Conservation (phyloP, 1,140 invertebrate species). For the Papilio polytes region DNA sequence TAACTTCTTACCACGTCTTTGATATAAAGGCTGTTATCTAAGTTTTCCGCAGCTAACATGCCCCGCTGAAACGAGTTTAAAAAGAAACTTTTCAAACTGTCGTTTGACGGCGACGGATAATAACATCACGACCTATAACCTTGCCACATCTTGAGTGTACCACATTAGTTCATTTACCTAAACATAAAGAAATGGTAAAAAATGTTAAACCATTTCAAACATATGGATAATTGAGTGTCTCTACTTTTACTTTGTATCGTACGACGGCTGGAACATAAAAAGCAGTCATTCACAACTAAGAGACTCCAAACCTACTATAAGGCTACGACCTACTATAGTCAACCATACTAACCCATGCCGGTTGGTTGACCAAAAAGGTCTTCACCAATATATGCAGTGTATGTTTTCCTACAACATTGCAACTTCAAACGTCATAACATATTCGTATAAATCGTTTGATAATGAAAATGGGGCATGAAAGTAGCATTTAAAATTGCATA, state of each 20-base stretch:
- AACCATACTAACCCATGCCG: too few species aligned
- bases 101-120: slow-evolving; percentile 12
- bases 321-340: too few species aligned
- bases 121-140: slow-evolving; percentile 12
- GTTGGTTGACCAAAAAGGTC: too few species aligned
- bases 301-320: too few species aligned
- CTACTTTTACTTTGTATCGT: too few species aligned
- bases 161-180: background rate
- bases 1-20: background rate
- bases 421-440: background rate
- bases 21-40: slow-evolving; percentile 12
- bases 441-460: background rate
- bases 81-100: slow-evolving; percentile 16
- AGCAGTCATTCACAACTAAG: too few species aligned
- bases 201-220: background rate
- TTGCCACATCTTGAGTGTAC: background rate
- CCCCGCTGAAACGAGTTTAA: slow-evolving; percentile 15
- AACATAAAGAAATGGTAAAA: background rate
- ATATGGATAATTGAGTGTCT: too few species aligned
- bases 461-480: background rate
- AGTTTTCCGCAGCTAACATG: slow-evolving; percentile 10
- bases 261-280: too few species aligned
- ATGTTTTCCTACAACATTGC: too few species aligned
- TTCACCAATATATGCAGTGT: too few species aligned
- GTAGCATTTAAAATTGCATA: slow-evolving; percentile 4